A percentile compares a stretch with the other conserved stretches of the same genome.
Conservation (phyloP, 64 coral and sea anemone genomes). For the Actinia equina region DNA sequence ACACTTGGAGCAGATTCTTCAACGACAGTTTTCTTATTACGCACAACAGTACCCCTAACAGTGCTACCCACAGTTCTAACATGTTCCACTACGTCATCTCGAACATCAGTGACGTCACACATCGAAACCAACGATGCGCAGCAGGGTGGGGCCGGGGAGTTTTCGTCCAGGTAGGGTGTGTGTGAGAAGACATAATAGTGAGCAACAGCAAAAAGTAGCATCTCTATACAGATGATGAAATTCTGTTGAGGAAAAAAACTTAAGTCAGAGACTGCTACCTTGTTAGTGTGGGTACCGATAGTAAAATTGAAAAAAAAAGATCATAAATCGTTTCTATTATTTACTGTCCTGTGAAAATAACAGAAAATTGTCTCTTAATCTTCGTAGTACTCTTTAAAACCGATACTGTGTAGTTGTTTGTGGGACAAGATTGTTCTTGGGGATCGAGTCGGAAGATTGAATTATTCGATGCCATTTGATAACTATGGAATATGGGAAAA, state of each 20-base stretch:
- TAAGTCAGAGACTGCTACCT: background rate
- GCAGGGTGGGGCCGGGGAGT: slow-evolving; percentile 79
- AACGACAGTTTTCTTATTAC: slow-evolving; percentile 38
- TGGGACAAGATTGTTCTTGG: no score
- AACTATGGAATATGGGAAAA: no score
- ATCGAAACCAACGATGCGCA: slow-evolving; percentile 89
- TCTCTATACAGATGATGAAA: slow-evolving; percentile 90
- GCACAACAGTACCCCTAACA: slow-evolving; percentile 62
- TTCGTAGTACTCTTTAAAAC: no score
- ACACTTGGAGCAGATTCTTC: background rate
- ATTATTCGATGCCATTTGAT: background rate
- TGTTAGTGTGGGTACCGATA: background rate
- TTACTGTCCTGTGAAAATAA: no score
- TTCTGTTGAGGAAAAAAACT: slow-evolving; percentile 52
- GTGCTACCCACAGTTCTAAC: slow-evolving; percentile 79
- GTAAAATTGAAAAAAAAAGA: no score
- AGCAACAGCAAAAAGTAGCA: slow-evolving; percentile 85
- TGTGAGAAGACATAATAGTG: slow-evolving; percentile 95
- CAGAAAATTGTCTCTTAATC: no score
- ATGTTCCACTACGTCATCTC: slow-evolving; percentile 83
- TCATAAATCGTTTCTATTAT: no score
- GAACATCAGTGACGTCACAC: slow-evolving; percentile 92
- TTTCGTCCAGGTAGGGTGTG: slow-evolving; percentile 77
- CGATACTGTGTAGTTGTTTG: no score
- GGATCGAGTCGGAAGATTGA: no score